Evolutionary conservation across 2,797 vertebrate species (phyloP).

Genomic region (Loris lydekkerianus): DNA sequence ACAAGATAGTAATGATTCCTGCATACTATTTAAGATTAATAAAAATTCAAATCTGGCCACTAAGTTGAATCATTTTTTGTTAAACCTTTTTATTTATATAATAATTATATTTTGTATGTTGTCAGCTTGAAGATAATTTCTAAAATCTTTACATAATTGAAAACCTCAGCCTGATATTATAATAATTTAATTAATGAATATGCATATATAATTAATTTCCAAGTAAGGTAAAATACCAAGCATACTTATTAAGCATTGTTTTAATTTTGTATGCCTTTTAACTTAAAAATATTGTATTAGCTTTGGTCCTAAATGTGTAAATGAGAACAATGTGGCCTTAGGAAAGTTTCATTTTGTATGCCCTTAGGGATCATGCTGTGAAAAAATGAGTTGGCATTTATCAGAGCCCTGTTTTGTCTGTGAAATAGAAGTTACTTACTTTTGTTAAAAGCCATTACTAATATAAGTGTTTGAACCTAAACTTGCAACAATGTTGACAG

Average conservation of each 20-base stretch:
- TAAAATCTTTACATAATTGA: constrained; percentile 17
- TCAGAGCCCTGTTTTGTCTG: background rate
- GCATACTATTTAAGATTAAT: background rate
- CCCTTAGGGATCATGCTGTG: background rate
- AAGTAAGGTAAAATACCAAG: background rate
- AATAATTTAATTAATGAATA: background rate
- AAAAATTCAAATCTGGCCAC: background rate
- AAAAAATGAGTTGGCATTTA: background rate
- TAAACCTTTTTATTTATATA: background rate
- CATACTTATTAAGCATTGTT: background rate
- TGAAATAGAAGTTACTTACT: background rate
- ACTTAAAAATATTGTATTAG: background rate
- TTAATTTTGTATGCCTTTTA: background rate
- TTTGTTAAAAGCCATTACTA: background rate
- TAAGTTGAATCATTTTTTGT: background rate
- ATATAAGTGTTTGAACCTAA: background rate
- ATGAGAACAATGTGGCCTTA: background rate
- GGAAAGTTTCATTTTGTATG: background rate
- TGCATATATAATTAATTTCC: background rate
- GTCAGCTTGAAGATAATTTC: background rate
- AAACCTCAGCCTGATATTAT: background rate
- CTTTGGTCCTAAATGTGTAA: background rate
- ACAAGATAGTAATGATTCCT: background rate
- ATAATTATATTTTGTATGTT: background rate
- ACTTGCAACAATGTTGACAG: background rate